Evolutionary conservation across 2,888 invertebrate genomes (phyloP), one percentile per base, ranked within the genome.

Genomic region (Glaucopsyche alexis): DNA sequence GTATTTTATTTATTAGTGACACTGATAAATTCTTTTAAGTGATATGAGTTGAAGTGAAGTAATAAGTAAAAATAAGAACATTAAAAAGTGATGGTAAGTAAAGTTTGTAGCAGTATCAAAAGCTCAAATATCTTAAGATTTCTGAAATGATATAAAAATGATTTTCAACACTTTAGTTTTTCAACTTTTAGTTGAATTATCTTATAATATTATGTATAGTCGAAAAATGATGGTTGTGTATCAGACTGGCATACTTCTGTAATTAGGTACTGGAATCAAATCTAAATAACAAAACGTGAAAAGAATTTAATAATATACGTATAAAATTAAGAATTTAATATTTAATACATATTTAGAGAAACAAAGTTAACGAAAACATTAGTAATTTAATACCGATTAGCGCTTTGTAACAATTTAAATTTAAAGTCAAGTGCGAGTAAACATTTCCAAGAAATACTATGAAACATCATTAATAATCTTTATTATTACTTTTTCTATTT

Each of bases 21-120:
- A 42, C 45, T 16, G 9, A 45, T 45, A 45, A 1, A 29, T 67
- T 60, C 13, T 60, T 55, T 11, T 29, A 19, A 38, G 7, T 60
- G 60, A 19, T 11, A 1, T 29, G 13, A 13, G 13, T 14, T 60
- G 29, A 55, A 29, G 29, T 60, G 60, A 60, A 29, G 13, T 29
- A 7, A 13, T 29, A 29, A 60, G 29, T 60, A 29, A 60, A 60
- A 60, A 60, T 11, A 60, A 29, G 7, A 29, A 55, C 29, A 29
- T 13, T 5, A 29, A 5, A n/a, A 42, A 40, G 66, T 66, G n/a
- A 66, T 66, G 66, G 66, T 66, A 66, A 66, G 66, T 66, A 7
- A 0, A 13, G 2, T 38, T 29, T 7, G 2, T 60, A 29, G 55
- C 4, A 55, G 19, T 55, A 19, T 9, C 1, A 14, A 60, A 60